Conservation (phyloP, 2,888 invertebrate species). For the Cheilosia grossa region DNA sequence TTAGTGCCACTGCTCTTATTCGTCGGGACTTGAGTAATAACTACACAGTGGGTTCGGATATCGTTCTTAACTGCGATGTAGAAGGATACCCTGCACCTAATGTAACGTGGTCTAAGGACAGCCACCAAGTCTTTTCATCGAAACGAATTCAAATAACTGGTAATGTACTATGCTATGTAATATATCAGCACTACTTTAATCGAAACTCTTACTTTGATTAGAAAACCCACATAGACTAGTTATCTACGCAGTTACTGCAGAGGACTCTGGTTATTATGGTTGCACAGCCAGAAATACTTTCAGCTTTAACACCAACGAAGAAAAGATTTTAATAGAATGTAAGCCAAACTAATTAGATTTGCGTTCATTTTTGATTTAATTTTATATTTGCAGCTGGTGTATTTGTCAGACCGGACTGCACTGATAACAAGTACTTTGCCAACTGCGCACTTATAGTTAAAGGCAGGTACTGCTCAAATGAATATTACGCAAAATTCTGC, state of each 20-base stretch:
- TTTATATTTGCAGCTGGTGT: constrained; percentile 80
- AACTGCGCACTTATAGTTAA: constrained; percentile 94
- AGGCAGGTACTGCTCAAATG: constrained; percentile 93
- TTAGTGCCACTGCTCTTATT: constrained; percentile 86
- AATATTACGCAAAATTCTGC: constrained; percentile 96
- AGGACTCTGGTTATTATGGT: constrained; percentile 91
- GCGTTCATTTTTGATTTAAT: background rate
- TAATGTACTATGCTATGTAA: constrained; percentile 79
- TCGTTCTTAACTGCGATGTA: constrained; percentile 89
- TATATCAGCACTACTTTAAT: background rate
- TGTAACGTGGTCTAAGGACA: constrained; percentile 93
- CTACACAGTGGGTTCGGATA: constrained; percentile 87
- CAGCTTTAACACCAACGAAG: constrained; percentile 86
- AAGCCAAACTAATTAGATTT: constrained; percentile 77
- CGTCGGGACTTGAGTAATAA: constrained; percentile 83
- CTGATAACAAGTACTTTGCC: constrained; percentile 94
- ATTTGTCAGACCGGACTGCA: constrained; percentile 91
- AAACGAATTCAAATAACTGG: constrained; percentile 88
- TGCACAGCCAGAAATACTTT: constrained; percentile 92
- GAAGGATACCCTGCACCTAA: constrained; percentile 90
- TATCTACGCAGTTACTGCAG: constrained; percentile 86
- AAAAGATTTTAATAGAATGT: constrained; percentile 91
- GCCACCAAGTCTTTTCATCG: constrained; percentile 84
- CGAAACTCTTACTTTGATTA: constrained; percentile 54
- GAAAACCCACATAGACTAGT: constrained; percentile 88